Percentiles rank a stretch among this genome's conserved stretches.
These are phyloP conservation scores for Asobara japonica DNA, from an alignment of 1,140 invertebrate genomes.

Conservation along the genomic window DNA sequence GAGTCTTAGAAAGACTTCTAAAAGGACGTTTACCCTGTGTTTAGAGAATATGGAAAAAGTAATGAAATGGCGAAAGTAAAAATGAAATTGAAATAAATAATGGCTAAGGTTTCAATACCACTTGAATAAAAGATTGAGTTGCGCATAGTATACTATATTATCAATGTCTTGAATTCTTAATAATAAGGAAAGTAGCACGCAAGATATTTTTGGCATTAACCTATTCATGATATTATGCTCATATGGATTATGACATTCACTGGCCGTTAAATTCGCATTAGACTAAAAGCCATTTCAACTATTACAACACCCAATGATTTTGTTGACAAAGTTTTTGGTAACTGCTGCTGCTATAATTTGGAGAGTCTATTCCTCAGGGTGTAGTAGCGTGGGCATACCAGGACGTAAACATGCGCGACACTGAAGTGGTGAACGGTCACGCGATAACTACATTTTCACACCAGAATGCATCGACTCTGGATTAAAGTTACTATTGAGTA, in stretches of 20 bases:
- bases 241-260: neutral
- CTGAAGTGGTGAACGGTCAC: conserved; percentile 31
- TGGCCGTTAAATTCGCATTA: neutral
- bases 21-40: too few species aligned
- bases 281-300: neutral
- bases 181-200: too few species aligned
- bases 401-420: neutral
- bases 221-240: neutral
- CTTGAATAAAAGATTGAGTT: too few species aligned
- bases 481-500: neutral
- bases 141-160: too few species aligned
- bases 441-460: conserved; percentile 23
- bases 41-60: too few species aligned
- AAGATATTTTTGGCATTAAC: neutral
- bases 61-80: too few species aligned
- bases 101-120: too few species aligned
- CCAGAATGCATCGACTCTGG: neutral
- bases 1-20: too few species aligned
- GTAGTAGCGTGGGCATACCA: neutral
- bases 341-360: neutral
- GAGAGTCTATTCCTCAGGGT: neutral
- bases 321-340: neutral
- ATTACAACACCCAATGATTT: neutral
- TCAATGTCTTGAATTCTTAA: too few species aligned
- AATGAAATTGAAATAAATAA: too few species aligned